Base-by-base conservation (phyloP, 2,113 vertebrate genomes). In the Tautogolabrus adspersus region DNA sequence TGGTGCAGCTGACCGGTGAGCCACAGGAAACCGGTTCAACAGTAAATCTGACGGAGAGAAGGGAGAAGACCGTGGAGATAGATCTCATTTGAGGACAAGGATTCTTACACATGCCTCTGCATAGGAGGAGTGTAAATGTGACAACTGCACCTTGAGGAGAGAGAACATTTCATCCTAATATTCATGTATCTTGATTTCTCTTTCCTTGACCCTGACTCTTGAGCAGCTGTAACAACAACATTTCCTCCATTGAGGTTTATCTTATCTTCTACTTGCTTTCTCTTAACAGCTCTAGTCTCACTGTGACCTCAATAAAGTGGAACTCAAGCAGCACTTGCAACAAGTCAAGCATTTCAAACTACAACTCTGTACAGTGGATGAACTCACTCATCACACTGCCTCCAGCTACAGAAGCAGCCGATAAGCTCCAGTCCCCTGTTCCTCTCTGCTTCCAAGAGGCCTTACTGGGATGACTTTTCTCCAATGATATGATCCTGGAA, bases 11-110 rank as follows among this genome's bases (percentile, higher is more conserved):
- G n/a, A n/a, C n/a, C n/a, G n/a, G n/a, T n/a, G n/a, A n/a, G n/a
- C n/a, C n/a, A n/a, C n/a, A n/a, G n/a, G n/a, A n/a, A n/a, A 99
- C 92, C 98, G 79, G 97, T 97, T 94, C 98, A 99, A 95, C 98
- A 99, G 95, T 99, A 99, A 91, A n/a, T n/a, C n/a, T n/a, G n/a
- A n/a, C n/a, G n/a, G n/a, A n/a, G n/a, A n/a, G n/a, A n/a, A n/a
- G n/a, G n/a, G n/a, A n/a, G n/a, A n/a, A n/a, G n/a, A n/a, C n/a
- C n/a, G n/a, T n/a, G n/a, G n/a, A n/a, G n/a, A n/a, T n/a, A n/a
- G n/a, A n/a, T n/a, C n/a, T n/a, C n/a, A n/a, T n/a, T n/a, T n/a
- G n/a, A n/a, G n/a, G n/a, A n/a, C n/a, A n/a, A n/a, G n/a, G n/a
- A n/a, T n/a, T n/a, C n/a, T n/a, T n/a, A n/a, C n/a, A n/a, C n/a